These are phyloP conservation scores for Emydura subglobosa DNA, from an alignment of 2,113 vertebrate species.

Conservation along the genomic window DNA sequence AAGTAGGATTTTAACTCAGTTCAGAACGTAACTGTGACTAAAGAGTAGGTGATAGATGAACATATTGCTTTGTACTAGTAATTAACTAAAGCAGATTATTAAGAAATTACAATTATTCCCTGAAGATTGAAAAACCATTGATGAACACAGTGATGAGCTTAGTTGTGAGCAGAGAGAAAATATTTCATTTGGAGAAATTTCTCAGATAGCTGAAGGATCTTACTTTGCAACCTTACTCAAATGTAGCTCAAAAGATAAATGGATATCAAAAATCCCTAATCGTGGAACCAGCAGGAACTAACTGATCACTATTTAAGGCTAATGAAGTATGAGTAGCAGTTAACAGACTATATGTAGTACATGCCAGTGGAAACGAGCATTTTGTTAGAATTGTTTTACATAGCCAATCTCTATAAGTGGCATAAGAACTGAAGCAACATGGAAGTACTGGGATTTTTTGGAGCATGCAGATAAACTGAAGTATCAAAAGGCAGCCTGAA, in stretches of 20 bases:
- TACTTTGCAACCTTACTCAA: neutral
- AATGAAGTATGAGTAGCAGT: neutral
- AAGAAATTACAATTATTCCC: neutral
- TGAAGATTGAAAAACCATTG: neutral
- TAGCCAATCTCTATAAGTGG: neutral
- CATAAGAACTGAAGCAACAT: neutral
- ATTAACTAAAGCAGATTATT: neutral
- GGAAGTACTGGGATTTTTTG: neutral
- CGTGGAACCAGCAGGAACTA: neutral
- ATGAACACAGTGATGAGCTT: neutral
- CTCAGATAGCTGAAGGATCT: neutral
- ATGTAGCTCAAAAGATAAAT: neutral
- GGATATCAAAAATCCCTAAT: neutral
- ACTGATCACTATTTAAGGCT: neutral
- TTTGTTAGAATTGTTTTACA: neutral
- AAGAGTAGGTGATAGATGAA: neutral
- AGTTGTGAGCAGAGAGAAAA: neutral
- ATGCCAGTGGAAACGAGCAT: rapidly evolving
- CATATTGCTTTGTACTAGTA: neutral
- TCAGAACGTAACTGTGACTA: neutral
- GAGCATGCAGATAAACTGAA: neutral
- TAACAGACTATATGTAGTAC: neutral
- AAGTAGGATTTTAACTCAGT: neutral
- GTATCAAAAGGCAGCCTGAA: neutral
- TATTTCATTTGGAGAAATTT: neutral